These are phyloP conservation scores for Solea solea DNA, from an alignment of 2,113 vertebrate genomes.

Conservation along the genomic window DNA sequence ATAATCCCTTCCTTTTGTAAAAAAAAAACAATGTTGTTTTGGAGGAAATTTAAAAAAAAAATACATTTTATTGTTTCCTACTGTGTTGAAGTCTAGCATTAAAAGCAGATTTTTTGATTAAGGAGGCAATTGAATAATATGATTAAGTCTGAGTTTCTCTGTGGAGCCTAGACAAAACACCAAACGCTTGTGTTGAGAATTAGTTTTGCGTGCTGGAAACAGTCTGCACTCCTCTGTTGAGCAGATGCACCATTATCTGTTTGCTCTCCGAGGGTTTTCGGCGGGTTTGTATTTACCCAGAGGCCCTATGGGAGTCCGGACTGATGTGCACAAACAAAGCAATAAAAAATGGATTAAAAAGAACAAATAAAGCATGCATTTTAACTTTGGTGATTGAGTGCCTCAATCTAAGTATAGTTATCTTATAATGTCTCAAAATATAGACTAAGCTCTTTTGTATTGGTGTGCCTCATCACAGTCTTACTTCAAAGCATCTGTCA, in stretches of 20 bases:
- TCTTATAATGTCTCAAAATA: constrained; percentile 1
- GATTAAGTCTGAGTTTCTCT: constrained; percentile 10
- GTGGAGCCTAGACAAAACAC: constrained; percentile 16
- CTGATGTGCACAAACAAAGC: constrained; percentile 16
- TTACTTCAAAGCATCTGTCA: constrained; percentile 16
- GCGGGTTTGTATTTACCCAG: constrained; percentile 14
- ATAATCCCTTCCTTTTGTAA: not conserved
- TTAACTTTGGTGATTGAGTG: constrained; percentile 13
- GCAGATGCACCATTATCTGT: constrained; percentile 31
- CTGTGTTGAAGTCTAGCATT: constrained; percentile 10
- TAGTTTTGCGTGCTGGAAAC: constrained; percentile 23
- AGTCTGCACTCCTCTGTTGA: constrained; percentile 18
- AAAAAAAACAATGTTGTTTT: no score
- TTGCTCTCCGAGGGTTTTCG: constrained; percentile 3
- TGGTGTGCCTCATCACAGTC: not conserved
- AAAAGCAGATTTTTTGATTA: constrained; percentile 6
- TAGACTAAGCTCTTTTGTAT: constrained; percentile 7
- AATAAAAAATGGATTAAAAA: constrained; percentile 8
- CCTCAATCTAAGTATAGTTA: not conserved
- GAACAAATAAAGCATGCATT: constrained; percentile 12
- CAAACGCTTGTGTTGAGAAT: not conserved
- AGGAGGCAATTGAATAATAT: constrained; percentile 11
- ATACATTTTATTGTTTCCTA: not conserved
- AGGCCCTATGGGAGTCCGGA: constrained; percentile 11
- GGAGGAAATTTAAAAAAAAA: not conserved